Base-by-base conservation (phyloP, 2,888 invertebrate species). In the Lithophane ornitopus region DNA sequence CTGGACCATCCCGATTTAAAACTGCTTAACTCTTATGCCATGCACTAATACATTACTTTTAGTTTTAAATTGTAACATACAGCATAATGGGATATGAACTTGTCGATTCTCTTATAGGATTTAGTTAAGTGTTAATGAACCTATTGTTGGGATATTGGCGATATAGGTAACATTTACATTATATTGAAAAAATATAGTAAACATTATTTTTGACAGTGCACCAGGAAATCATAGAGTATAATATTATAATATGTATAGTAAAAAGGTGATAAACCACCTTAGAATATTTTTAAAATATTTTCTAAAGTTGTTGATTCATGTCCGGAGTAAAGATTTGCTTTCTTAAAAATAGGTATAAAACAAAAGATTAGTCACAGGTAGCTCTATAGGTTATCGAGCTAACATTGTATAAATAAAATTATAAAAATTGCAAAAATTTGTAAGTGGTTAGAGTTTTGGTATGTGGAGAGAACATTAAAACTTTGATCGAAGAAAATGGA, bases 391-490 rank as follows among this genome's bases (percentile, higher is more conserved):
- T 90, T 89, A 91, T 88, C 84, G 95, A 94, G 96, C 94, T 93
- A 92, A 92, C 91, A 94, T 92, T 95, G 94, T 95, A 95, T 94
- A 93, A 88, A 94, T 93, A 95, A 94, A 94, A 93, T 89, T 88
- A 94, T 93, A 95, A 96, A 96, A 95, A 95, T 94, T 93, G 93
- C 89, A 94, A 95, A 96, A 95, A 92, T 58, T 88, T 92, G 89
- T 91, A 93, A 94, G 94, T 89, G 94, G 90, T 95, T 94, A 85
- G 89, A 93, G 95, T 94, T 94, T 91, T 92, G 87, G 88, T 92
- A 88, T 94, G 91, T 92, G 89, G 85, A 86, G 59, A 74, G 67
- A 87, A 90, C 90, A 96, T 94, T 93, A 92, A 95, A 96, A 96
- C 96, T 96, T 94, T 94, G 90, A 91, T 96, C 94, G 75, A 84